Conservation (phyloP, 2,113 vertebrate genomes). For the Aviceda subcristata region DNA sequence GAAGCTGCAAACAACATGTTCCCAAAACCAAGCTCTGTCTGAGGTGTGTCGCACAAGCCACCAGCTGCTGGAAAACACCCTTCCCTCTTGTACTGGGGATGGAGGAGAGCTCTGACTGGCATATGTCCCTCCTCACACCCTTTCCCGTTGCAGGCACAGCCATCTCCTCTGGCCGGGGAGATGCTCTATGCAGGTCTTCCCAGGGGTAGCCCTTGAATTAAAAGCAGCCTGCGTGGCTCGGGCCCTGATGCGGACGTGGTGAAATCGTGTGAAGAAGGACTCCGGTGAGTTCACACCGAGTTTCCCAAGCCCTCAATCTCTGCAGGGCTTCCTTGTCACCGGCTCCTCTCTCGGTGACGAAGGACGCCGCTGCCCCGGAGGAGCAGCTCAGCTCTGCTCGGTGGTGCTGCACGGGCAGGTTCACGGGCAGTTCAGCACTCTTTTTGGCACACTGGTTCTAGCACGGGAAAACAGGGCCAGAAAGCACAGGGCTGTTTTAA, state of each 20-base stretch:
- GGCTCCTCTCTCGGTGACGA: background rate
- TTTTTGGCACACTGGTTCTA: background rate
- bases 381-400: background rate
- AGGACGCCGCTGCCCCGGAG: background rate
- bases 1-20: background rate
- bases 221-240: background rate
- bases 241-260: background rate
- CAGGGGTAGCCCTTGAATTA: background rate
- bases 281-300: background rate
- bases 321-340: background rate
- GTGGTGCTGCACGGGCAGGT: background rate
- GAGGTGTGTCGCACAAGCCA: background rate
- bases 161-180: background rate
- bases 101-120: background rate
- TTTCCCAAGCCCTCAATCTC: background rate
- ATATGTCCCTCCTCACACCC: background rate
- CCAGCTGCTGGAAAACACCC: background rate
- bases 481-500: background rate
- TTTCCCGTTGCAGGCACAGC: background rate
- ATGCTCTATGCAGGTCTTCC: background rate
- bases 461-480: background rate
- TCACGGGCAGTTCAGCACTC: background rate
- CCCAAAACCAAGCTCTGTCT: background rate
- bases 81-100: fast-evolving
- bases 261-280: background rate